Conservation (phyloP, 2,113 vertebrate genomes). For the Brienomyrus brachyistius region DNA sequence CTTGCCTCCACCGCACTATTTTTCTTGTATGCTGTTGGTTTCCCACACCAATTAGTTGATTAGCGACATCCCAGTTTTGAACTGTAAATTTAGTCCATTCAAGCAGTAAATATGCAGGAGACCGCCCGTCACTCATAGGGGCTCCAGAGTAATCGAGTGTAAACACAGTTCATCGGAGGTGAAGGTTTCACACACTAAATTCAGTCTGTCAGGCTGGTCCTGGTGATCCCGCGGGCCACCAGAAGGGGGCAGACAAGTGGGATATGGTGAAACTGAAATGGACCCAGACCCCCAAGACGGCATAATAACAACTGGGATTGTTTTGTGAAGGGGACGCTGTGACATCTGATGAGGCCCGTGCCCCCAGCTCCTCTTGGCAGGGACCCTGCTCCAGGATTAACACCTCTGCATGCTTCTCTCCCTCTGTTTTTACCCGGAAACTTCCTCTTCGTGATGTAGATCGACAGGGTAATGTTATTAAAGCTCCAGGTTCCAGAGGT, state of each 20-base stretch:
- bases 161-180: neutral
- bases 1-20: slow-evolving; percentile 47
- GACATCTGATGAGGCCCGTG: neutral
- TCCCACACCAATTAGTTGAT: slow-evolving; percentile 2
- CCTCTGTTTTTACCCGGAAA: neutral
- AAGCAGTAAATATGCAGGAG: neutral
- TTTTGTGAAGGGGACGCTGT: neutral
- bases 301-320: neutral
- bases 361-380: neutral
- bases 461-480: neutral
- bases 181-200: neutral
- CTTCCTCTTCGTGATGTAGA: neutral
- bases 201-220: neutral
- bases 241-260: neutral
- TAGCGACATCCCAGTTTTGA: neutral
- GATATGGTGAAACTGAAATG: neutral
- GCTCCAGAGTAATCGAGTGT: neutral
- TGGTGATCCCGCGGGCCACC: neutral
- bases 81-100: slow-evolving; percentile 2
- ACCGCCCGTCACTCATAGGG: neutral
- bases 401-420: neutral
- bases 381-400: neutral
- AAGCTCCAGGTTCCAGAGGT: neutral
- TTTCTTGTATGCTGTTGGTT: slow-evolving; percentile 33
- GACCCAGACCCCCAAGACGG: neutral